These are phyloP conservation scores for Lipotes vexillifer DNA, from an alignment of 2,113 vertebrate genomes.

Conservation along the genomic window DNA sequence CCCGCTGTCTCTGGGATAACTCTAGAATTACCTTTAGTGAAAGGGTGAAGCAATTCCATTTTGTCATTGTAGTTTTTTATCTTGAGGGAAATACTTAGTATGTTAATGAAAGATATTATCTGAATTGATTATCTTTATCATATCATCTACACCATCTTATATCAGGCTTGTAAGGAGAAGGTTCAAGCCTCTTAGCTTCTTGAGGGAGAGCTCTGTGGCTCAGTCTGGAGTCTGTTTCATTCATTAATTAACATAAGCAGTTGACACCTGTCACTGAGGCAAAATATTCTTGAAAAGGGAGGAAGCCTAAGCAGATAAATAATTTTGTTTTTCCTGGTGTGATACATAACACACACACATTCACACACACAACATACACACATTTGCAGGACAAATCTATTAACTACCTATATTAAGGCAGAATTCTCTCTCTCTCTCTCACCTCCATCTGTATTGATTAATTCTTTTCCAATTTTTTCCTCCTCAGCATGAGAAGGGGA, in stretches of 20 bases:
- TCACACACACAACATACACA: not conserved
- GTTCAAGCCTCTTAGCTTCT: not conserved
- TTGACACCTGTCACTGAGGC: not conserved
- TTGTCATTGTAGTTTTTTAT: constrained; percentile 2
- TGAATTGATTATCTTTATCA: not conserved
- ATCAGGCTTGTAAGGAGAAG: not conserved
- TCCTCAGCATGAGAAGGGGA: not conserved
- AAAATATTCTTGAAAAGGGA: not conserved
- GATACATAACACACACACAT: not conserved
- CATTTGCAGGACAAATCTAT: not conserved
- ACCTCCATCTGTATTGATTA: not conserved
- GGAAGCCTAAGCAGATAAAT: not conserved
- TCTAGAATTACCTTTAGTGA: constrained; percentile 4
- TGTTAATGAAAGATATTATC: not conserved
- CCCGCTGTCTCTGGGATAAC: not conserved
- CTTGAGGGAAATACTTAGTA: constrained; percentile 10
- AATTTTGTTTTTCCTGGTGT: not conserved
- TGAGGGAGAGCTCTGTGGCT: not conserved
- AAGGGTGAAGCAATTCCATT: constrained; percentile 2
- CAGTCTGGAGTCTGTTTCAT: not conserved
- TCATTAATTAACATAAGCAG: not conserved
- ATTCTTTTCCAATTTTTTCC: not conserved
- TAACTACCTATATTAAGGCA: not conserved
- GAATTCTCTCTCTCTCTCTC: not conserved
- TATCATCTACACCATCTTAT: not conserved